Percentiles rank a stretch among this genome's conserved stretches.
Evolutionary conservation across 2,797 vertebrate species (phyloP).

Genomic region (Loris lydekkerianus): DNA sequence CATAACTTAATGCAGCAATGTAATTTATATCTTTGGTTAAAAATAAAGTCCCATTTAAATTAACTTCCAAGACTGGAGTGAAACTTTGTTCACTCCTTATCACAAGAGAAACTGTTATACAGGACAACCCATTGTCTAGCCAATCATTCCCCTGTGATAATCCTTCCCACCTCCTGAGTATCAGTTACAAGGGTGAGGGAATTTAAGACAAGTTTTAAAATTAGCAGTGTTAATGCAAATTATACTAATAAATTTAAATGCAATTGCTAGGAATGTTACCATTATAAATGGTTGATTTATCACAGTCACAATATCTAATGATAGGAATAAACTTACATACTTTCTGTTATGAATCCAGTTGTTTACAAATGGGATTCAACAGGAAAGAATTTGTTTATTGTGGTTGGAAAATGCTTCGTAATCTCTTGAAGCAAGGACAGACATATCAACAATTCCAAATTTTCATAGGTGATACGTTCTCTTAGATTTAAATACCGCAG

Average conservation of each 20-base stretch:
- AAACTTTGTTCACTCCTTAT: conserved; percentile 51
- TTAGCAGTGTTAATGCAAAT: conserved; percentile 13
- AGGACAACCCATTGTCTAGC: conserved; percentile 13
- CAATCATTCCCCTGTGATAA: conserved; percentile 18
- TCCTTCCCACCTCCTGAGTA: conserved; percentile 22
- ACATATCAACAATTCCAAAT: not conserved
- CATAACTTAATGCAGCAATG: not conserved
- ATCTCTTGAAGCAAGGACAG: not conserved
- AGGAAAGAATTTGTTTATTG: conserved; percentile 10
- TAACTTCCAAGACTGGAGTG: conserved; percentile 18
- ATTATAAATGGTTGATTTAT: not conserved
- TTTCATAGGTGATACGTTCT: not conserved
- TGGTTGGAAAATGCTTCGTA: conserved; percentile 17
- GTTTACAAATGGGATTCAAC: conserved; percentile 39
- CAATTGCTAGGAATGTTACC: not conserved
- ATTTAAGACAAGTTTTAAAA: conserved; percentile 56
- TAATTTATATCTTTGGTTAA: not conserved
- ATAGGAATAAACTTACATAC: conserved; percentile 53
- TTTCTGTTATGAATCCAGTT: not conserved
- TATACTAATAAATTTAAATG: conserved; percentile 17
- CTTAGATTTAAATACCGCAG: not conserved
- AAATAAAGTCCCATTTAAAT: conserved; percentile 7
- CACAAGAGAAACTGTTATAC: conserved; percentile 56
- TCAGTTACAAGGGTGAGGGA: conserved; percentile 11
- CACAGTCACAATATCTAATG: not conserved